Evolutionary conservation across 53 echinoderm and acorn worm genomes (phyloP), one percentile per base, ranked within the genome.

Genomic region (Henricia sp.): DNA sequence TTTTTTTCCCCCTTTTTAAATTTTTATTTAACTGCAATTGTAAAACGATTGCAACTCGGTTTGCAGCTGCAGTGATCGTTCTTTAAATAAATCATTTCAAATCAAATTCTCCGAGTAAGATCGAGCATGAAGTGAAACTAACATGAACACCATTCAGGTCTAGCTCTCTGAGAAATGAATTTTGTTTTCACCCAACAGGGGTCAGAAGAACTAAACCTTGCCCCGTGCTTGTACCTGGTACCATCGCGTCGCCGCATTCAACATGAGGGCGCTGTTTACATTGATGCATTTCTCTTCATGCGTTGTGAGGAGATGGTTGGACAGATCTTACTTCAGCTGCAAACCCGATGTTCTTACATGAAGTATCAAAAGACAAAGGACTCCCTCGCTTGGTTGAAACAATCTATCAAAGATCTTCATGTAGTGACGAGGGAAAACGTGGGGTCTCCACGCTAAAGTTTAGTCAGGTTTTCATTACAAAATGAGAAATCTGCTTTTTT

Each of bases 321-420:
- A 29, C 76, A 88, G 77, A 70, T 91, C 6, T 16, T 64, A 0
- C 29, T 82, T 1, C 87, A 87, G 84, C 72, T 91, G 19, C 48
- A 77, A 14, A 84, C 62, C 35, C 68, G 88, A 27, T 76, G 87
- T 14, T 87, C 88, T 3, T 76, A 91, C 71, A 44, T 76, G 0
- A 70, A 71, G 67, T 91, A 87, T 55, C 70, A 71, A 32, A 48
- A 23, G 54, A 77, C 84, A 0, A 91, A 91, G 67, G 44, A 58
- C 1, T 67, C 70, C 0, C 72, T 91, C 3, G 66, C 63, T 0
- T 42, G 63, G 57, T 58, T 91, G 40, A 67, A 13, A 50, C 32
- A 53, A 1, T 63, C 63, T 24, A 25, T 86, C 0, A 67, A 44
- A 42, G 60, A 58, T 20, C 69, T 83, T 5, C 53, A 53, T 52